Percentiles rank a stretch among this genome's conserved stretches.
phyloP scores from a whole-genome alignment of 2,113 vertebrate species.

The Ammodytes dubius region DNA sequence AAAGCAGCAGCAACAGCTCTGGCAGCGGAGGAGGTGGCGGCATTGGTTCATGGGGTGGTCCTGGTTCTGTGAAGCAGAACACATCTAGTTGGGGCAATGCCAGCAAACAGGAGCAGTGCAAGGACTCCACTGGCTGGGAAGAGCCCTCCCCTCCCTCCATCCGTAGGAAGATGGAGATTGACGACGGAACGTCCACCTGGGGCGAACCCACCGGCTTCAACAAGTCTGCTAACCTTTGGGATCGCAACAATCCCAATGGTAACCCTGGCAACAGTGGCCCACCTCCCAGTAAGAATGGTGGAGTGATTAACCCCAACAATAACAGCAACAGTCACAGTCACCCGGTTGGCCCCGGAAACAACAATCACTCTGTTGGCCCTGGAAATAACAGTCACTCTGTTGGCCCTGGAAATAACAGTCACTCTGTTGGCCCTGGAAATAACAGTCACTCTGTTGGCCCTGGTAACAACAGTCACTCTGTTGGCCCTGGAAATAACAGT shows the following conservation, averaged over 20 bases:
- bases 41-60: slow-evolving; percentile 94
- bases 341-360: slow-evolving; percentile 73
- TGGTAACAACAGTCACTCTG: slow-evolving; percentile 78
- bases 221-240: slow-evolving; percentile 98
- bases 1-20: slow-evolving; percentile 86
- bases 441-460: slow-evolving; percentile 72
- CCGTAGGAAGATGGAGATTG: slow-evolving; percentile 98
- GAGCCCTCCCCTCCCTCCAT: slow-evolving; percentile 97
- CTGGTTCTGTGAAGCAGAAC: slow-evolving; percentile 93
- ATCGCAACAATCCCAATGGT: slow-evolving; percentile 93
- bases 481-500: slow-evolving; percentile 51
- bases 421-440: slow-evolving; percentile 9
- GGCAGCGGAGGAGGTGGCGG: slow-evolving; percentile 78
- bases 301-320: slow-evolving; percentile 73
- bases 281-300: slow-evolving; percentile 86
- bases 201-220: slow-evolving; percentile 93
- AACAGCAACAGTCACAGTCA: slow-evolving; percentile 72
- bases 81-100: slow-evolving; percentile 88
- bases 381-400: slow-evolving; percentile 69
- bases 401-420: slow-evolving; percentile 78
- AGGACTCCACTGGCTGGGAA: slow-evolving; percentile 95
- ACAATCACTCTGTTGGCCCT: slow-evolving; percentile 62
- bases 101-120: slow-evolving; percentile 87
- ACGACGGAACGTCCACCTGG: slow-evolving; percentile 99
- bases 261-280: slow-evolving; percentile 88